Conservation (phyloP, 2,797 vertebrate species). For the Argya squamiceps region DNA sequence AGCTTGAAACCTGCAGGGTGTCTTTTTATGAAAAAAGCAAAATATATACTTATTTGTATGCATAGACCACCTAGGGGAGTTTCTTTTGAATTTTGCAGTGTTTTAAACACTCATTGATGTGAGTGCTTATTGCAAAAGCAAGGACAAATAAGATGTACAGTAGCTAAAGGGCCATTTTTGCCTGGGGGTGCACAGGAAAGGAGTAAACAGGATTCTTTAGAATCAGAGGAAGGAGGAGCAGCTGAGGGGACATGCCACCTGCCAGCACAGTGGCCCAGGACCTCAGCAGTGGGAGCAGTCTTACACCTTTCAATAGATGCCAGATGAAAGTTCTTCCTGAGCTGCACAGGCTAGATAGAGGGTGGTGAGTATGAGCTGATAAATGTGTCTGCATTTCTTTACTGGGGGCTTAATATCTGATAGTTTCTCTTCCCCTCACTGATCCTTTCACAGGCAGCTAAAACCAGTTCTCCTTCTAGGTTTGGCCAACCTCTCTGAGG, state of each 20-base stretch:
- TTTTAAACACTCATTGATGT: slow-evolving; percentile 69
- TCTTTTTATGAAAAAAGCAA: slow-evolving; percentile 73
- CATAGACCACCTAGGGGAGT: slow-evolving; percentile 68
- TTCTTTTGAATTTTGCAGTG: slow-evolving; percentile 67
- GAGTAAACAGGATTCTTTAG: slow-evolving; percentile 3
- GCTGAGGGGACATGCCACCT: not conserved
- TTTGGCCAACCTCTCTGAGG: not conserved
- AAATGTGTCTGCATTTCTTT: not conserved
- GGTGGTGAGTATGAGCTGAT: not conserved
- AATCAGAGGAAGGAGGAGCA: not conserved
- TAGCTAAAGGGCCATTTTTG: slow-evolving; percentile 51
- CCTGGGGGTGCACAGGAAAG: not conserved
- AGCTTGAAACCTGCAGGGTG: slow-evolving; percentile 69
- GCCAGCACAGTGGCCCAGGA: not conserved
- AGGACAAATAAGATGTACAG: slow-evolving; percentile 58
- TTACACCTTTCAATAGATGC: not conserved
- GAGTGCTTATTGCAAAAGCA: slow-evolving; percentile 58
- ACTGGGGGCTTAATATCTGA: not conserved
- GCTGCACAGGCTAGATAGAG: not conserved
- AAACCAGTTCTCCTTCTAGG: not conserved
- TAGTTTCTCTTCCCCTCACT: not conserved
- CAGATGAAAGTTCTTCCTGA: not conserved
- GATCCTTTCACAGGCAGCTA: not conserved
- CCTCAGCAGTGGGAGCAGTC: fast-evolving
- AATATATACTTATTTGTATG: slow-evolving; percentile 71